Percentiles rank a stretch among this genome's conserved stretches.
Conservation (phyloP, 2,888 invertebrate genomes). For the Pimpla rufipes region DNA sequence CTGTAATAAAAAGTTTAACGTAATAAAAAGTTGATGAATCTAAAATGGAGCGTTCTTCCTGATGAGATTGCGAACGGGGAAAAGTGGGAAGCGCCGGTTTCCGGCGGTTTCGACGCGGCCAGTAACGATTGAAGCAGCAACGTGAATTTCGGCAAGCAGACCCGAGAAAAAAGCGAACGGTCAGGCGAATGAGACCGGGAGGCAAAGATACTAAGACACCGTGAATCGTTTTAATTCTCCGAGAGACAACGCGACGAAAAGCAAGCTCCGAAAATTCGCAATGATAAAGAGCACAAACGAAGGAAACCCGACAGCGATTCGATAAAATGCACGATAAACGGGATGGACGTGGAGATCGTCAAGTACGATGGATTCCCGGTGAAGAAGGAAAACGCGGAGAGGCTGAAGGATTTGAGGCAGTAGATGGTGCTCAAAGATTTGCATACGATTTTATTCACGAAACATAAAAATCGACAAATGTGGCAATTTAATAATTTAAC, state of each 20-base stretch:
- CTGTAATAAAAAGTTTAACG: too few relatives aligned
- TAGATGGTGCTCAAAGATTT: constrained; percentile 89
- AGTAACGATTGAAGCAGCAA: constrained; percentile 74
- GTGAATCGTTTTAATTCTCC: constrained; percentile 22
- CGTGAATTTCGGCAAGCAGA: constrained; percentile 69
- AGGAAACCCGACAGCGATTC: constrained; percentile 83
- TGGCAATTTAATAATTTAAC: too few relatives aligned
- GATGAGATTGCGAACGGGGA: constrained; percentile 22
- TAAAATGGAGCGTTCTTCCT: too few relatives aligned
- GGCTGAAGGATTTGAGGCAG: constrained; percentile 88
- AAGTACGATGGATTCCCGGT: constrained; percentile 91
- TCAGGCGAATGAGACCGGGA: not conserved
- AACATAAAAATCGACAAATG: too few relatives aligned
- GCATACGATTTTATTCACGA: too few relatives aligned
- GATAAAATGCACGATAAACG: constrained; percentile 88
- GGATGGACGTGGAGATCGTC: constrained; percentile 88
- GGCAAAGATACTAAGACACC: constrained; percentile 15
- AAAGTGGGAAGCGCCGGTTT: constrained; percentile 50
- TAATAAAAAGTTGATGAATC: too few relatives aligned
- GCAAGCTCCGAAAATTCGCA: constrained; percentile 86
- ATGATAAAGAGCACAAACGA: constrained; percentile 80
- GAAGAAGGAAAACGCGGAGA: constrained; percentile 90
- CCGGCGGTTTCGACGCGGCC: constrained; percentile 69
- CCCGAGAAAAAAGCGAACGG: constrained; percentile 29
- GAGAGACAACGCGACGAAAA: constrained; percentile 75